These are phyloP conservation scores for Pocillopora grandis DNA, from an alignment of 92 coral and sea anemone genomes.

Conservation along the genomic window DNA sequence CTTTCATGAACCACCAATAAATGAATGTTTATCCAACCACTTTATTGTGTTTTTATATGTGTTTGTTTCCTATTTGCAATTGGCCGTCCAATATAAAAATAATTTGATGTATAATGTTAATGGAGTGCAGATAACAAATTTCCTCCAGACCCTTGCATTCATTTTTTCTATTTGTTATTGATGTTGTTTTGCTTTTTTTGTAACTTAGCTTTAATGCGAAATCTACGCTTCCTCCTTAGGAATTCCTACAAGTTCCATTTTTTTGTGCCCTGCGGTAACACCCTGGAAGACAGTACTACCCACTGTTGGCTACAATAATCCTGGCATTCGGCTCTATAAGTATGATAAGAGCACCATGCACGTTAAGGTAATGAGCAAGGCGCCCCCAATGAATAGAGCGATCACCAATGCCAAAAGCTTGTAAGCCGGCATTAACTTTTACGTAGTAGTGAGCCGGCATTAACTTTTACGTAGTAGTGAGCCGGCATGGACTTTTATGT, in stretches of 20 bases:
- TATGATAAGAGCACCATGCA: slow-evolving; percentile 36
- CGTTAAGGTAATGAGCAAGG: slow-evolving; percentile 24
- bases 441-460: too few species aligned
- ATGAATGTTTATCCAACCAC: too few species aligned
- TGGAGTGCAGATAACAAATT: too few species aligned
- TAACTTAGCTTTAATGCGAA: neutral
- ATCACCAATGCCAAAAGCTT: neutral
- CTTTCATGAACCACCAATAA: too few species aligned
- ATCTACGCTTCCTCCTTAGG: slow-evolving; percentile 10
- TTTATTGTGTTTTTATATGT: too few species aligned
- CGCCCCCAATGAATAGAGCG: neutral
- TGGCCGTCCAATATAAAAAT: too few species aligned
- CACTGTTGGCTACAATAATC: slow-evolving; percentile 63
- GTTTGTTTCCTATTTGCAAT: too few species aligned
- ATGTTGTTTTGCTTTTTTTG: neutral
- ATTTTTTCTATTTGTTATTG: neutral
- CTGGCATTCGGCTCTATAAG: slow-evolving; percentile 56
- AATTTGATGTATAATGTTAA: too few species aligned
- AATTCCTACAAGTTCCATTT: slow-evolving; percentile 53
- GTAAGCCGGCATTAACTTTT: too few species aligned
- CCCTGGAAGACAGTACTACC: slow-evolving; percentile 66
- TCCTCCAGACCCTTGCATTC: too few species aligned
- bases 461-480: too few species aligned
- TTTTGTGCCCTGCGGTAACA: slow-evolving; percentile 65
- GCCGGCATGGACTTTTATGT: too few species aligned